Evolutionary conservation across 2,888 invertebrate genomes (phyloP).

Genomic region (Agrochola lychnidis): DNA sequence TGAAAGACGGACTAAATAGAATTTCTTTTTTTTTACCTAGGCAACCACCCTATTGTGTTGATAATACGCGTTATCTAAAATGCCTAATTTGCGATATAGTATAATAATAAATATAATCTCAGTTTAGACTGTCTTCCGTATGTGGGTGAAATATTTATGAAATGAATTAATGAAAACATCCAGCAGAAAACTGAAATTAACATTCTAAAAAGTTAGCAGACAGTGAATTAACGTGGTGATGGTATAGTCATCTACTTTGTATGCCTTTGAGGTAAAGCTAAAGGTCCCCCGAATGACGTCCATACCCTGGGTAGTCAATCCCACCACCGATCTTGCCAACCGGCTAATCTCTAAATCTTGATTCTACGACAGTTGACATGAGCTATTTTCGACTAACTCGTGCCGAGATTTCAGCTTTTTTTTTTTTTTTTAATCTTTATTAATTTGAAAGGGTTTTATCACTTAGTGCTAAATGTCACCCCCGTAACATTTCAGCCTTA

Average conservation of each 20-base stretch:
- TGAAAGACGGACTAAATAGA: too few relatives aligned
- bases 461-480: too few relatives aligned
- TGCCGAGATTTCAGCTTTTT: too few relatives aligned
- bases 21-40: too few relatives aligned
- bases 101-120: too few relatives aligned
- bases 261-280: background rate
- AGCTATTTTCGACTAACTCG: background rate
- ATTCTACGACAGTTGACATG: background rate
- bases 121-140: background rate
- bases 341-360: background rate
- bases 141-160: background rate
- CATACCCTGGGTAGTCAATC: background rate
- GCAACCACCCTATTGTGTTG: too few relatives aligned
- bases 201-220: background rate
- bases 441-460: too few relatives aligned
- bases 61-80: conserved; percentile 17
- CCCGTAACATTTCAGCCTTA: too few relatives aligned
- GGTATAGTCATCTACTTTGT: background rate
- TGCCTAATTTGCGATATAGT: background rate
- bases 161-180: background rate
- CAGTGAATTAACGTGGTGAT: background rate
- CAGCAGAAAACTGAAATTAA: background rate
- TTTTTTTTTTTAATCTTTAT: too few relatives aligned
- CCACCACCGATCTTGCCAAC: background rate
- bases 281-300: background rate